Conservation (phyloP, 1,140 invertebrate genomes). For the Drosophila insularis region DNA sequence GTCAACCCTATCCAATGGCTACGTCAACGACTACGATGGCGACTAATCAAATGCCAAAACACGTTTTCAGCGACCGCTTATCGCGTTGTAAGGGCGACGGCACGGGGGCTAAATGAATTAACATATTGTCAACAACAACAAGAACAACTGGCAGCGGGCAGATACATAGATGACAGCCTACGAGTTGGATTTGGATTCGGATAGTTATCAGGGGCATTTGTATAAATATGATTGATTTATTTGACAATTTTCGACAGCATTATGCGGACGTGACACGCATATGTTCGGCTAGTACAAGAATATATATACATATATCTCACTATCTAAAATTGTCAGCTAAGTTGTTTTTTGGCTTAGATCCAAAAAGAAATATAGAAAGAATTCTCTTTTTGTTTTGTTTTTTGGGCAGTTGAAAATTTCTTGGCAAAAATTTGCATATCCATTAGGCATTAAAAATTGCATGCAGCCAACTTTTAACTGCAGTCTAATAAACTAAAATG, state of each 20-base stretch:
- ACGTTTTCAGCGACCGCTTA: conserved; percentile 68
- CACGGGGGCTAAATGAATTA: conserved; percentile 11
- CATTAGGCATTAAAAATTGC: conserved; percentile 49
- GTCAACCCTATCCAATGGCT: neutral
- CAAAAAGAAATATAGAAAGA: neutral
- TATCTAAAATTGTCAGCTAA: neutral
- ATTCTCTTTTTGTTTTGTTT: too few species aligned
- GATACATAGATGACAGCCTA: conserved; percentile 25
- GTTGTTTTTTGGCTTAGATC: conserved; percentile 4
- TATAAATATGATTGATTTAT: conserved; percentile 82
- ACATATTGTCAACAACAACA: conserved; percentile 6
- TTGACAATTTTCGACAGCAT: conserved; percentile 81
- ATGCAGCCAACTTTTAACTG: conserved; percentile 67
- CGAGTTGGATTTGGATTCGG: conserved; percentile 33
- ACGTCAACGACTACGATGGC: conserved; percentile 20
- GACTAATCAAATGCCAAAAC: conserved; percentile 77
- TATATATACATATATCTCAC: conserved; percentile 1
- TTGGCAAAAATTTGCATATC: conserved; percentile 57
- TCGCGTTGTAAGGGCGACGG: conserved; percentile 27
- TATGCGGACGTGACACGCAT: conserved; percentile 72
- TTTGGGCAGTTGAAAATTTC: neutral
- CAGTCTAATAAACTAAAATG: conserved; percentile 49
- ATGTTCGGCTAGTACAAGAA: neutral
- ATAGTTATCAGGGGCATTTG: conserved; percentile 69
- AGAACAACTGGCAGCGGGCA: neutral